Evolutionary conservation across 2,797 vertebrate species (phyloP).

Genomic region (Iguana delicatissima): DNA sequence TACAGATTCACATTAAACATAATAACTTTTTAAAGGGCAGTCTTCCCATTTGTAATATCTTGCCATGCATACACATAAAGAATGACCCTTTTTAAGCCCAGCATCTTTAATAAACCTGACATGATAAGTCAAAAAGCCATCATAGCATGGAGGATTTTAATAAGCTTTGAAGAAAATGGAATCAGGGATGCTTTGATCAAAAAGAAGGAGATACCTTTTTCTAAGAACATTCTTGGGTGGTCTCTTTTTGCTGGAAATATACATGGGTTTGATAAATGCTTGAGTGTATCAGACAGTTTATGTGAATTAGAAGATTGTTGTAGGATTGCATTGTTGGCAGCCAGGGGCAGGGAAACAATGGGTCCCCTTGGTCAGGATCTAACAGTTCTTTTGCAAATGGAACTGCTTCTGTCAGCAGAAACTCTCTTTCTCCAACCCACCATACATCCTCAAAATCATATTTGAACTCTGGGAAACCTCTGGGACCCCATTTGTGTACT

Average conservation of each 20-base stretch:
- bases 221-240: background rate
- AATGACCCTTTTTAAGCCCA: background rate
- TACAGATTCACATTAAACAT: background rate
- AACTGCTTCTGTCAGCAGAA: background rate
- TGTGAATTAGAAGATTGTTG: background rate
- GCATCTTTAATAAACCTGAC: slow-evolving; percentile 8
- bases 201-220: background rate
- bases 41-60: background rate
- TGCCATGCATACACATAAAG: background rate
- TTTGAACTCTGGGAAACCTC: background rate
- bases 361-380: background rate
- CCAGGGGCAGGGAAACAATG: no score
- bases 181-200: background rate
- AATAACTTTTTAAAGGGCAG: background rate
- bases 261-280: background rate
- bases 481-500: background rate
- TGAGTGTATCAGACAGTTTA: background rate
- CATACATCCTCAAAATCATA: background rate
- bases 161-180: background rate
- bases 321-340: background rate
- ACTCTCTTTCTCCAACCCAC: background rate
- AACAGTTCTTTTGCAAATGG: background rate
- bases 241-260: slow-evolving; percentile 38
- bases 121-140: background rate
- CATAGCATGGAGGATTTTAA: background rate